These are phyloP conservation scores for Brachyptera putata DNA, from an alignment of 2,888 invertebrate genomes.

Conservation along the genomic window DNA sequence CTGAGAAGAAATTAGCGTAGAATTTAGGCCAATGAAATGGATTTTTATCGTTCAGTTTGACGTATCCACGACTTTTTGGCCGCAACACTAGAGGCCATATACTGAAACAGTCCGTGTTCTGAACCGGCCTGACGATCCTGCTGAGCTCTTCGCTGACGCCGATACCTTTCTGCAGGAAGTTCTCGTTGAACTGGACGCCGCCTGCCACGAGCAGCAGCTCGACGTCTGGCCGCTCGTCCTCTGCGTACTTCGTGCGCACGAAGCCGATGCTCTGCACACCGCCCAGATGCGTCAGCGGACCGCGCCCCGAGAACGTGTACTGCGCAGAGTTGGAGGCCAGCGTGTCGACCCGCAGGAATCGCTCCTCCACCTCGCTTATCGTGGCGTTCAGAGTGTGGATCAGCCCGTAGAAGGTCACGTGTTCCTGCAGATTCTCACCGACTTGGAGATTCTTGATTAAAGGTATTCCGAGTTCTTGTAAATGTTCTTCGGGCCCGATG, in stretches of 20 bases:
- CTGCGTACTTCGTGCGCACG: slow-evolving; percentile 53
- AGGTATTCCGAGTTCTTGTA: slow-evolving; percentile 47
- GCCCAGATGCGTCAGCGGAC: slow-evolving; percentile 53
- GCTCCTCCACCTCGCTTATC: slow-evolving; percentile 36
- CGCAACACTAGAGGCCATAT: slow-evolving; percentile 16
- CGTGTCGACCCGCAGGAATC: slow-evolving; percentile 21
- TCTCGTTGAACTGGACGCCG: slow-evolving; percentile 52
- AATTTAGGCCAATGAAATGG: slow-evolving; percentile 4
- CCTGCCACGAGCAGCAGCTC: slow-evolving; percentile 62
- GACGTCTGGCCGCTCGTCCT: slow-evolving; percentile 43
- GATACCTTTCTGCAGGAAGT: slow-evolving; percentile 54
- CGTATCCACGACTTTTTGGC: slow-evolving; percentile 17
- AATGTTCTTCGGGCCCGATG: slow-evolving; percentile 27
- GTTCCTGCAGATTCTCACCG: slow-evolving; percentile 47
- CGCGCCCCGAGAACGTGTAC: slow-evolving; percentile 43
- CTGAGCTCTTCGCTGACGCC: slow-evolving; percentile 56
- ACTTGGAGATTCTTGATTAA: slow-evolving; percentile 50
- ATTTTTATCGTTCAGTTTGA: slow-evolving; percentile 7
- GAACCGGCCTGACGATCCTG: slow-evolving; percentile 43
- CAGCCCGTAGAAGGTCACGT: slow-evolving; percentile 43
- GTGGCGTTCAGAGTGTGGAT: slow-evolving; percentile 40
- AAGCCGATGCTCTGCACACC: slow-evolving; percentile 65
- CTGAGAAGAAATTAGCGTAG: slow-evolving; percentile 17
- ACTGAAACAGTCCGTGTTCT: neutral
- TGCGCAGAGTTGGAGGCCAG: neutral